A percentile compares a stretch with the other conserved stretches of the same genome.
Evolutionary conservation across 2,113 vertebrate genomes (phyloP).

Genomic region (Scopus umbretta): DNA sequence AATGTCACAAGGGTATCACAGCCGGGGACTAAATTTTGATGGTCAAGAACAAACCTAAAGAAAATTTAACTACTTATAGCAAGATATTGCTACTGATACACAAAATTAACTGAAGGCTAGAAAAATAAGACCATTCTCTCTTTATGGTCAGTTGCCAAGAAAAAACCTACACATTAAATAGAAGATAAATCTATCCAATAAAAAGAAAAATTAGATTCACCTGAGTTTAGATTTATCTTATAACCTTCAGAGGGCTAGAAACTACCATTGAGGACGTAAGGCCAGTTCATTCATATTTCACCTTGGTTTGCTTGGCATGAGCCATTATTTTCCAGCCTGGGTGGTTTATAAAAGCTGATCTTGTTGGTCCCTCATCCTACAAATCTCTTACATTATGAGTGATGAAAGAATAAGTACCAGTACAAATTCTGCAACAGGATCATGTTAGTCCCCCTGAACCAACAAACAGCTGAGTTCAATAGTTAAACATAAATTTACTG

Average conservation of each 20-base stretch:
- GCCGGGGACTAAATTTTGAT: not conserved
- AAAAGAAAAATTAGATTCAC: not conserved
- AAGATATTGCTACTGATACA: not conserved
- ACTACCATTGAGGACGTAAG: not conserved
- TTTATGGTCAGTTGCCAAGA: not conserved
- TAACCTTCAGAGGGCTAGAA: not conserved
- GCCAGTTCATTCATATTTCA: not conserved
- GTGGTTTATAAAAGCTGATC: not conserved
- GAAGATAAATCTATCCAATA: not conserved
- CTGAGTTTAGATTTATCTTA: not conserved
- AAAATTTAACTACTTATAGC: not conserved
- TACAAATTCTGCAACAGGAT: not conserved
- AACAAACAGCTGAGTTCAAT: not conserved
- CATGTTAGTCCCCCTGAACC: not conserved
- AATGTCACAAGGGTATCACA: not conserved
- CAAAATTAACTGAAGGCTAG: not conserved
- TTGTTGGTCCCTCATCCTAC: not conserved
- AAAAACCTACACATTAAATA: not conserved
- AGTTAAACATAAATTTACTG: not conserved
- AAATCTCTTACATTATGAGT: not conserved
- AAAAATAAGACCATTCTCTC: conserved; percentile 20
- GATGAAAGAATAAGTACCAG: not conserved
- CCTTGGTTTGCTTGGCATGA: not conserved
- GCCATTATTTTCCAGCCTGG: not conserved
- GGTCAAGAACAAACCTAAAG: not conserved